Percentiles rank a stretch among this genome's conserved stretches.
Evolutionary conservation across 2,888 invertebrate genomes (phyloP).

Genomic region (Helobdella robusta): DNA sequence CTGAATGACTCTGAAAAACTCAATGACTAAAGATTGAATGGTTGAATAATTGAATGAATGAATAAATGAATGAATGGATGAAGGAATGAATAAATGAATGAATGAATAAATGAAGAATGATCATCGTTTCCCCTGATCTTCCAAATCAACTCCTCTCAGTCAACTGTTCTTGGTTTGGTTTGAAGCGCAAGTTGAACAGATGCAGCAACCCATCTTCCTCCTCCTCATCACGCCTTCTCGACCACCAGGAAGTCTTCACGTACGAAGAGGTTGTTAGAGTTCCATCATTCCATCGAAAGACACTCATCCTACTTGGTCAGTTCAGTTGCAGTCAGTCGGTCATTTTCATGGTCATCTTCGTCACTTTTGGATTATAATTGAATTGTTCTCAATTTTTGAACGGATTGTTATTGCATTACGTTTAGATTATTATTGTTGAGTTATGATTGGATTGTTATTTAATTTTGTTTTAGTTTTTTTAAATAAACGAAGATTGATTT

Average conservation of each 20-base stretch:
- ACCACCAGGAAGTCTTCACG: constrained; percentile 86
- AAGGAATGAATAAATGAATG: too few species aligned
- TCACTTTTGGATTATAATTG: not conserved
- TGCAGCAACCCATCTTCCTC: constrained; percentile 70
- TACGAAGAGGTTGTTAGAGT: constrained; percentile 97
- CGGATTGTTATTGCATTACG: not conserved
- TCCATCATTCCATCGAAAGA: constrained; percentile 58
- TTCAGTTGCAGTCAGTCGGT: too few species aligned
- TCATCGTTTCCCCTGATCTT: not conserved
- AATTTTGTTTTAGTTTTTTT: too few species aligned
- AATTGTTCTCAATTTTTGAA: not conserved
- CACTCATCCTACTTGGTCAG: constrained; percentile 54
- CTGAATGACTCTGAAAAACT: too few species aligned
- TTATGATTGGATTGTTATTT: too few species aligned
- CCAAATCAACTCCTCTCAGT: constrained; percentile 59
- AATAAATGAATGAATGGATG: too few species aligned
- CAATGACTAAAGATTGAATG: too few species aligned
- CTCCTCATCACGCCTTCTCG: constrained; percentile 69
- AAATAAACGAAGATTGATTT: too few species aligned
- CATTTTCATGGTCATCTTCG: too few species aligned
- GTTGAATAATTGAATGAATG: too few species aligned
- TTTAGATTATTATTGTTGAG: too few species aligned
- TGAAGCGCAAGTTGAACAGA: constrained; percentile 77
- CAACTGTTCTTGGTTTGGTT: constrained; percentile 97
- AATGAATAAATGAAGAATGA: too few species aligned